Conservation (phyloP, 2,888 invertebrate species). For the Podabrus alpinus region DNA sequence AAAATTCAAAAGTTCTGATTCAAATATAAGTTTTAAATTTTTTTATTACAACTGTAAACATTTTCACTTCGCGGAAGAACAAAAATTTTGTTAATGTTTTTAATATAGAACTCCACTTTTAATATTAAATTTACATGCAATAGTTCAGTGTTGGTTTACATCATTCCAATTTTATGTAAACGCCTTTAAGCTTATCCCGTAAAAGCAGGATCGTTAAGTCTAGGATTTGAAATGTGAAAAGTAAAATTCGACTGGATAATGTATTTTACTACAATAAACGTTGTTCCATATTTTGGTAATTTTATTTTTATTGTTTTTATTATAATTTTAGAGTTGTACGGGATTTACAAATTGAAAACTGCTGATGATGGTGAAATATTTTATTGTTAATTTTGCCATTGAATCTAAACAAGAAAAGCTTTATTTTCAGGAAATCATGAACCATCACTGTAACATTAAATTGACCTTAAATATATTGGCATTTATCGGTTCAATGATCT, state of each 20-base stretch:
- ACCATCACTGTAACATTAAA: neutral
- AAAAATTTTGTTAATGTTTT: neutral
- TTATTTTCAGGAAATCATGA: neutral
- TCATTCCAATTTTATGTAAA: neutral
- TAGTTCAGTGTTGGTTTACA: neutral
- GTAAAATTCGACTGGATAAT: neutral
- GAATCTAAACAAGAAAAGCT: neutral
- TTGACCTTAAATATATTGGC: neutral
- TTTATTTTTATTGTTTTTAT: neutral
- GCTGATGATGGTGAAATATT: no score
- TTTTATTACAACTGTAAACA: neutral
- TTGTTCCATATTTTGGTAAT: neutral
- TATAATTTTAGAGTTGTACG: no score
- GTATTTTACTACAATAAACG: neutral
- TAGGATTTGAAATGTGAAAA: neutral
- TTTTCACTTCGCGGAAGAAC: neutral
- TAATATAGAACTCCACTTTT: neutral
- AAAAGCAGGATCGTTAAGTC: neutral
- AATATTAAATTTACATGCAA: neutral
- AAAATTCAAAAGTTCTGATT: neutral
- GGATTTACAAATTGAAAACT: no score
- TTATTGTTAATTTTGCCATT: no score
- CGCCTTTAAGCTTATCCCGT: neutral
- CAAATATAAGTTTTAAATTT: neutral
- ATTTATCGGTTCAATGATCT: neutral